Evolutionary conservation across 2,797 vertebrate genomes (phyloP), one percentile per base, ranked within the genome.

Genomic region (Liparis tanakae): DNA sequence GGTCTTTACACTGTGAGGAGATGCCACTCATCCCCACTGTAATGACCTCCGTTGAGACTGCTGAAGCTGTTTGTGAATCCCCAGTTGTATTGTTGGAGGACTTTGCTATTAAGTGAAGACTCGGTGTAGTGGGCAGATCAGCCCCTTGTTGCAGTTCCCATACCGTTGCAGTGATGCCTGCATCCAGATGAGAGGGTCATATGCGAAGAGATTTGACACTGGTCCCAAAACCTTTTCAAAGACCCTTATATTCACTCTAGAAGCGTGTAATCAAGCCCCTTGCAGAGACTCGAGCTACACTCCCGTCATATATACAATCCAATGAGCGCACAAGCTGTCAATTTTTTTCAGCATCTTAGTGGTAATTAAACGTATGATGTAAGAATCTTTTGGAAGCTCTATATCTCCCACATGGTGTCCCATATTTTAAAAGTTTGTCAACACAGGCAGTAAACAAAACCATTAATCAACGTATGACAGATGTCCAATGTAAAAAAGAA

Each of bases 1-100:
- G 58, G 10, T 70, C 73, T 59, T 43, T 59, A 51, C 58, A 68
- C 63, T 53, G 67, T 43, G 63, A 69, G 67, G 62, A 85, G 67
- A 73, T 12, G 62, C 74, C 13, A 41, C 74, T 87, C 82, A 75
- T 85, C 76, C 85, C 81, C 63, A 55, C 71, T 82, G 81, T 94
- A 95, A 94, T 93, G 93, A 94, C 91, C 87, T 89, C 94, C 91
- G 66, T 82, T 56, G 94, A 93, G 93, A 93, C 84, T 50, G 25
- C 53, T 30, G 55, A 79, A 74, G 85, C 85, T 86, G 86, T 87
- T 87, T 80, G 74, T 83, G 81, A 91, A 87, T 87, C 79, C 89
- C 86, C 61, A 67, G 84, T 84, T 89, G 89, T 90, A 87, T 88
- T 87, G 78, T 81, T 82, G 78, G 83, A 78, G 75, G 72, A 82